A percentile compares a stretch with the other conserved stretches of the same genome.
phyloP scores from a whole-genome alignment of 2,113 vertebrate genomes.

The Potamarius usumacintae region DNA sequence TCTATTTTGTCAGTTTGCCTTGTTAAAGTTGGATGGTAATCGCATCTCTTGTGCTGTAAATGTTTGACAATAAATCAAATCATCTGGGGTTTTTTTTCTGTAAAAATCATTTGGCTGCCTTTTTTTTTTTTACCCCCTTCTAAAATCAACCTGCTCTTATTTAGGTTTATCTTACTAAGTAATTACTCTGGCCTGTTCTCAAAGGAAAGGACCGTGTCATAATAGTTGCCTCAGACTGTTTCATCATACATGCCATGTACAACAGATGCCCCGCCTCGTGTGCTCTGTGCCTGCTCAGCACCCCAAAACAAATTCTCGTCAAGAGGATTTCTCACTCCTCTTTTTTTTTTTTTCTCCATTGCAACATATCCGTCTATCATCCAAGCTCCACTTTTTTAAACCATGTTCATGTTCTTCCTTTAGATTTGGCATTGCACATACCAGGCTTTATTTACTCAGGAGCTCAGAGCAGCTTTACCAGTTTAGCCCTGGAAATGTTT shows the following conservation, averaged over 20 bases:
- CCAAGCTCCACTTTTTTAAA: not conserved
- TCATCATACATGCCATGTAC: slow-evolving; percentile 10
- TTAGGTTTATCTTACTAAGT: slow-evolving; percentile 20
- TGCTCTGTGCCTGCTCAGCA: not conserved
- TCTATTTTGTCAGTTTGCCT: slow-evolving; percentile 26
- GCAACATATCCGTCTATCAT: not conserved
- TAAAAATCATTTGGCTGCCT: not conserved
- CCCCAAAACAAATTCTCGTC: not conserved
- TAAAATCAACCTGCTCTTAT: slow-evolving; percentile 34
- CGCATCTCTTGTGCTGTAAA: slow-evolving; percentile 26
- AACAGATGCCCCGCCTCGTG: not conserved
- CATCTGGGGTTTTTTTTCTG: not conserved
- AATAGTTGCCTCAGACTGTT: slow-evolving; percentile 3
- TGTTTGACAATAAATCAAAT: slow-evolving; percentile 37
- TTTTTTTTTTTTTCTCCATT: not conserved
- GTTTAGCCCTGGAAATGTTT: not conserved
- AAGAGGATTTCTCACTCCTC: not conserved
- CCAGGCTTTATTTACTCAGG: not conserved
- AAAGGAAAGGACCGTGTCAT: not conserved
- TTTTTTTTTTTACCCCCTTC: not conserved
- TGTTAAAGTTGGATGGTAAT: slow-evolving; percentile 27
- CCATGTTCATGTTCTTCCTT: not conserved
- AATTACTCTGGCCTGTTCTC: not conserved
- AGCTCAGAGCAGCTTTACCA: not conserved
- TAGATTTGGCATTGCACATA: not conserved